These are phyloP conservation scores for Zenarchopterus dispar DNA, from an alignment of 2,797 vertebrate genomes.

Conservation along the genomic window DNA sequence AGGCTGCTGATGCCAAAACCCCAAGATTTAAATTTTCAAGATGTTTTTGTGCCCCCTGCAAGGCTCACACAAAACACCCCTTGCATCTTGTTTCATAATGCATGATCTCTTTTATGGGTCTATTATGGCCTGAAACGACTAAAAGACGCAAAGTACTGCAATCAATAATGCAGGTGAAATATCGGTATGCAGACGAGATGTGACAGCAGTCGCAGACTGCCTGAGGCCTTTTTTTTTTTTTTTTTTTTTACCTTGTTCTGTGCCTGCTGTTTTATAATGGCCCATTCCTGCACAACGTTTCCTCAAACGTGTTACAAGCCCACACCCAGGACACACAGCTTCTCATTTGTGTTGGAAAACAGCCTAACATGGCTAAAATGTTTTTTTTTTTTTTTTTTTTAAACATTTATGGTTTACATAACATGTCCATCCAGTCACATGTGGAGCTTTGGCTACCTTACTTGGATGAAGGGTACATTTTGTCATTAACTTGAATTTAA, in stretches of 20 bases:
- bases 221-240: conserved; percentile 34
- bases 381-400: conserved; percentile 53
- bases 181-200: conserved; percentile 64
- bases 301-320: conserved; percentile 27
- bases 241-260: conserved; percentile 7
- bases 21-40: conserved; percentile 27
- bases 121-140: conserved; percentile 42
- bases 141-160: conserved; percentile 55
- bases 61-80: conserved; percentile 26
- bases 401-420: conserved; percentile 54
- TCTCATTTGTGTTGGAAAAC: neutral
- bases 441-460: conserved; percentile 10
- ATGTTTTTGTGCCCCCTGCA: conserved; percentile 50
- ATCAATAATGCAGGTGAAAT: conserved; percentile 78
- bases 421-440: conserved; percentile 48
- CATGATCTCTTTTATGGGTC: conserved; percentile 46
- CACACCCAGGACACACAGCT: conserved; percentile 17
- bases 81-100: conserved; percentile 62
- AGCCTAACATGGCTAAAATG: conserved; percentile 40
- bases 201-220: conserved; percentile 59
- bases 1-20: conserved; percentile 19
- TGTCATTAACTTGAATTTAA: conserved; percentile 40
- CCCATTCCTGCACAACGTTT: conserved; percentile 15
- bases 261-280: conserved; percentile 39
- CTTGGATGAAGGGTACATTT: conserved; percentile 55